Evolutionary conservation across 2,113 vertebrate species (phyloP).

Genomic region (Mus spicilegus): DNA sequence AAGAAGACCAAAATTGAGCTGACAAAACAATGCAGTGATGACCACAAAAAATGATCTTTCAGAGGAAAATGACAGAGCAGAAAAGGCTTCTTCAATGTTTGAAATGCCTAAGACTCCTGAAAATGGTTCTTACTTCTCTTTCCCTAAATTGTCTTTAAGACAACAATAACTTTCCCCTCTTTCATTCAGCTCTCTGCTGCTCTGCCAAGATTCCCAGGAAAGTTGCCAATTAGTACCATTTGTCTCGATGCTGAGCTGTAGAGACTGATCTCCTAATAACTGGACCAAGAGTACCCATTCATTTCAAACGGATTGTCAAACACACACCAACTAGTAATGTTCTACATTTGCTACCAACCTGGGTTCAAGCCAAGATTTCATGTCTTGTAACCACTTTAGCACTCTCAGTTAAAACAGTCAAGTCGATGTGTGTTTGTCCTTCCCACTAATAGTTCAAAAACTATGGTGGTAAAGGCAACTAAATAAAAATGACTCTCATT

Average conservation of each 20-base stretch:
- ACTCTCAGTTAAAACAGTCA: conserved; percentile 19
- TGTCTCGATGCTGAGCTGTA: conserved; percentile 54
- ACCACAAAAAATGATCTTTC: not conserved
- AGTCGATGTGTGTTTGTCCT: not conserved
- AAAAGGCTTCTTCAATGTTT: not conserved
- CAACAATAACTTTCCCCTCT: not conserved
- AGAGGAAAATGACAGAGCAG: not conserved
- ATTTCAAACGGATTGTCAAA: conserved; percentile 55
- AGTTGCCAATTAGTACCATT: conserved; percentile 30
- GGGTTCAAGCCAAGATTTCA: conserved; percentile 44
- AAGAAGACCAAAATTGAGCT: not conserved
- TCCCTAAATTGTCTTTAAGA: not conserved
- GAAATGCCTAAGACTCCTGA: conserved; percentile 15
- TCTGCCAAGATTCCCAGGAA: conserved; percentile 51
- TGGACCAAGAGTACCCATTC: conserved; percentile 49
- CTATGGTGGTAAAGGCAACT: not conserved
- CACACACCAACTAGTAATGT: conserved; percentile 44
- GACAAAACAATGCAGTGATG: not conserved
- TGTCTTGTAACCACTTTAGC: not conserved
- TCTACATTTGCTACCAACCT: conserved; percentile 30
- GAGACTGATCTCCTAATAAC: conserved; percentile 68
- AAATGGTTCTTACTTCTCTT: not conserved
- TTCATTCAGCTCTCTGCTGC: not conserved
- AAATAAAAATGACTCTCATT: not conserved
- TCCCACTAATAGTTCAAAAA: not conserved